phyloP scores from a whole-genome alignment of 1,140 invertebrate species.

The Drosophila grimshawi region DNA sequence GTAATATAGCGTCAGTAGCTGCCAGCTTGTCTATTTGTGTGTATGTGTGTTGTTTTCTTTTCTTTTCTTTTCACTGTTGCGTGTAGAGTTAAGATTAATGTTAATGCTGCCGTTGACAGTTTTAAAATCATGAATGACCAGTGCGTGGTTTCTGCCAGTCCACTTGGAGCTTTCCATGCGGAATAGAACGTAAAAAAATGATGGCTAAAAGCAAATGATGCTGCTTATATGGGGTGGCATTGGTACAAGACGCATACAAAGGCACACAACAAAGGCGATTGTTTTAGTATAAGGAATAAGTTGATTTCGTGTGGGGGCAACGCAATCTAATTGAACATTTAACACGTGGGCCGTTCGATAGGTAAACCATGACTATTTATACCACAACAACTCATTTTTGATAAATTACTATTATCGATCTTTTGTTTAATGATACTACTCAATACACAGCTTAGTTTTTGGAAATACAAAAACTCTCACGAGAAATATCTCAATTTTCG shows the following conservation, averaged over 20 bases:
- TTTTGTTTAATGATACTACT: neutral
- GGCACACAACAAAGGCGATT: constrained; percentile 15
- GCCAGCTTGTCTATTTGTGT: neutral
- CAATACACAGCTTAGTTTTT: neutral
- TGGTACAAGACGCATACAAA: constrained; percentile 10
- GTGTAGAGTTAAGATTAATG: constrained; percentile 59
- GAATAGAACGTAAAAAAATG: constrained; percentile 11
- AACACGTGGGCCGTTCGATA: constrained; percentile 9
- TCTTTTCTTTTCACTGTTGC: constrained; percentile 21
- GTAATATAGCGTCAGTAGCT: constrained; percentile 60
- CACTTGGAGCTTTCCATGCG: neutral
- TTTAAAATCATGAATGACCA: constrained; percentile 72
- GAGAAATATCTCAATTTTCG: too few relatives aligned
- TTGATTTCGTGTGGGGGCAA: neutral
- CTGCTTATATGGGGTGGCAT: constrained; percentile 19
- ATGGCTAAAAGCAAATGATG: constrained; percentile 21
- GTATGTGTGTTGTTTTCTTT: constrained; percentile 5
- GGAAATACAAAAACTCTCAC: neutral
- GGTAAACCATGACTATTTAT: neutral
- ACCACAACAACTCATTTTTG: neutral
- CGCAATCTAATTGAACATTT: constrained; percentile 12
- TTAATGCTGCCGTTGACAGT: constrained; percentile 77
- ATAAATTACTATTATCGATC: neutral
- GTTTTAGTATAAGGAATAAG: neutral
- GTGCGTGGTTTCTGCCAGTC: constrained; percentile 23